These are phyloP conservation scores for Epiblema foenella DNA, from an alignment of 2,888 invertebrate species.

Conservation along the genomic window DNA sequence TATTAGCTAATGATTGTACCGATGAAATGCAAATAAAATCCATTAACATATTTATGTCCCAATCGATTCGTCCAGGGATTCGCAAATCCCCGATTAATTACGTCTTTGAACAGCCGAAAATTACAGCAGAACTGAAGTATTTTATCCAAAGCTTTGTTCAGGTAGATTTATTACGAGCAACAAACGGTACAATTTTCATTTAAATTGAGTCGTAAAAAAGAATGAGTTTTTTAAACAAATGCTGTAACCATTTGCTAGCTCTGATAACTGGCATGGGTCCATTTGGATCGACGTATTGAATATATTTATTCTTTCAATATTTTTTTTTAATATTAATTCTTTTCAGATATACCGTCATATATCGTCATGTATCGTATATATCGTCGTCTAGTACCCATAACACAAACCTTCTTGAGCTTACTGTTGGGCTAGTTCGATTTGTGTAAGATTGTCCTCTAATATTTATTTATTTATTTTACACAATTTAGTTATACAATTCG, in stretches of 20 bases:
- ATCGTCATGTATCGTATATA: too few species aligned
- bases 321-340: too few species aligned
- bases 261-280: background rate
- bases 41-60: background rate
- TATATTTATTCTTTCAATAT: too few species aligned
- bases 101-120: slow-evolving; percentile 12
- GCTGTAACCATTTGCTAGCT: slow-evolving; percentile 14
- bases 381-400: too few species aligned
- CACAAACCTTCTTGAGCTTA: too few species aligned
- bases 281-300: background rate
- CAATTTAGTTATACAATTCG: too few species aligned
- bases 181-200: slow-evolving; percentile 31
- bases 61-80: background rate
- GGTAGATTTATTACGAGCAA: slow-evolving; percentile 24
- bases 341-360: too few species aligned
- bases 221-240: slow-evolving; percentile 41
- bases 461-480: too few species aligned
- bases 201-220: slow-evolving; percentile 33
- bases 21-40: background rate
- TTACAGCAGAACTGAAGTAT: background rate
- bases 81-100: background rate
- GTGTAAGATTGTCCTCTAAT: too few species aligned
- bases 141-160: slow-evolving; percentile 14
- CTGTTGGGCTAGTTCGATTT: too few species aligned
- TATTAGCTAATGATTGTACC: background rate